Evolutionary conservation across 2,888 invertebrate species (phyloP), one percentile per base, ranked within the genome.

Genomic region (Ectobius pallidus): DNA sequence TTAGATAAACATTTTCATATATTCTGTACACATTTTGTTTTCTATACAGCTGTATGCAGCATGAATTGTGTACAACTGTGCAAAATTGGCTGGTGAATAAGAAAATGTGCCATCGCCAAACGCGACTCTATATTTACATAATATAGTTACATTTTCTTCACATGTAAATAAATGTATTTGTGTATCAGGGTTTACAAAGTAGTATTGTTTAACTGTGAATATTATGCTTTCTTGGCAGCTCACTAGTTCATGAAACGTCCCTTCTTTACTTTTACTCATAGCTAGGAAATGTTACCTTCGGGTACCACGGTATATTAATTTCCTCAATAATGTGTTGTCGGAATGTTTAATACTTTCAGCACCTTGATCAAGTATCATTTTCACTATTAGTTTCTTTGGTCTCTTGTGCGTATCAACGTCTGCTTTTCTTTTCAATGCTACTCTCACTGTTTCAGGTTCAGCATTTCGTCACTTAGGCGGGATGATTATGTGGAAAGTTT

Each of bases 381-480:
- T 58, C 58, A 58, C 58, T 9, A 58, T 25, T 20, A 25, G 25
- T 58, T 58, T 25, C 1, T 6, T 58, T 58, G 30, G 58, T 25
- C 2, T 6, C 25, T 20, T 6, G 7, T 58, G 6, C 27, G 1
- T 25, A 58, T 58, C 25, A 25, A 20, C 25, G 7, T 58, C 58
- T 58, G 58, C 22, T 58, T 58, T 58, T n/a, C 22, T 58, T 25
- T 58, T 25, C 58, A 58, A 2, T 25, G 58, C 25, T 58, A 58
- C 25, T 58, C 58, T 7, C 22, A 58, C 25, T 25, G 25, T 58
- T 58, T 58, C 58, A 25, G 2, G 27, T 1, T 58, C 58, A 58
- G 25, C 58, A 9, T 55, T 55, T 20, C 6, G 1, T 6, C 25
- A 58, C 25, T 58, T 58, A 4, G 58, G 25, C 25, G 1, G 7